A percentile compares a stretch with the other conserved stretches of the same genome.
These are phyloP conservation scores for Melanerpes formicivorus DNA, from an alignment of 2,113 vertebrate species.

Conservation along the genomic window DNA sequence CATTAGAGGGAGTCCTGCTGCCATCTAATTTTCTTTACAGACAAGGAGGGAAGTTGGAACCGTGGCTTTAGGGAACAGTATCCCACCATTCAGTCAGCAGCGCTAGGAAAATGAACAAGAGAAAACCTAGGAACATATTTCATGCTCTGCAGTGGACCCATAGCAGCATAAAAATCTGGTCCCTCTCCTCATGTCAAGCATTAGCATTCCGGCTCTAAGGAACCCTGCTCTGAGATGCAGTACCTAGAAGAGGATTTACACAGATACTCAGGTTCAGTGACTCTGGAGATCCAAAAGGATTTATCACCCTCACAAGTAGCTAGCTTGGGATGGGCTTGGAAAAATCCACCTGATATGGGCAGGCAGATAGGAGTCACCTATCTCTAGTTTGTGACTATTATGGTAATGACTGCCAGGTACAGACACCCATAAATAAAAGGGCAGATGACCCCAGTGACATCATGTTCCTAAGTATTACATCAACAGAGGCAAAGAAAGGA, in stretches of 20 bases:
- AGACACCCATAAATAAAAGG: background rate
- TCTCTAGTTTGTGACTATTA: background rate
- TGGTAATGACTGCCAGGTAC: rapidly evolving
- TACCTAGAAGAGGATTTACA: background rate
- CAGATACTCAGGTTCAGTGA: background rate
- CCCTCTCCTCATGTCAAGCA: background rate
- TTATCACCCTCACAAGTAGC: background rate
- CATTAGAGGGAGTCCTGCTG: constrained; percentile 16
- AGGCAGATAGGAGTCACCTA: background rate
- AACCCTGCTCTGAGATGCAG: background rate
- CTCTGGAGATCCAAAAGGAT: background rate
- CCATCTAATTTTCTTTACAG: background rate
- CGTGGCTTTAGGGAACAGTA: background rate
- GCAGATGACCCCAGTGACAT: background rate
- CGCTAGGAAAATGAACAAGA: background rate
- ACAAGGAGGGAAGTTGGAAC: background rate
- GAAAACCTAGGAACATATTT: background rate
- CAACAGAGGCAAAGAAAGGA: background rate
- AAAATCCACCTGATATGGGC: background rate
- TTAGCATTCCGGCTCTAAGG: background rate
- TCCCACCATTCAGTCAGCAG: background rate
- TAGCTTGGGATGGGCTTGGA: background rate
- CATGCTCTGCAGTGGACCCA: background rate
- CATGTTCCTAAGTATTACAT: background rate
- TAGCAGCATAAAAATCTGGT: background rate